phyloP scores from a whole-genome alignment of 1,140 invertebrate species.

The Ridgeia piscesae region DNA sequence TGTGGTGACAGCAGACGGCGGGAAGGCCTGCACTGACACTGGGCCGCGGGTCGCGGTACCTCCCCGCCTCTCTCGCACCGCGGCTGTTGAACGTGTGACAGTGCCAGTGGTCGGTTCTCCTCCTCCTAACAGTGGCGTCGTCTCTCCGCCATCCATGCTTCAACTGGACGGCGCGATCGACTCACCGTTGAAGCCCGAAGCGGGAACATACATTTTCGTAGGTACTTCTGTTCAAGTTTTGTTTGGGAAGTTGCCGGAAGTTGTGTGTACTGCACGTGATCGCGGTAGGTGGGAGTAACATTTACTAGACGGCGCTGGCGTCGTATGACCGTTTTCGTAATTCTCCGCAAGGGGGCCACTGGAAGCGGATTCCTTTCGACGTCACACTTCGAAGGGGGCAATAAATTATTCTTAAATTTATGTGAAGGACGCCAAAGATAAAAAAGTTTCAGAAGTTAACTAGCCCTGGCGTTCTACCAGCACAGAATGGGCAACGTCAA shows the following conservation, averaged over 20 bases:
- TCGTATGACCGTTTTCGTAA: background rate
- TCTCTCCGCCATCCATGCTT: background rate
- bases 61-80: background rate
- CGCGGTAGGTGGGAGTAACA: background rate
- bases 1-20: background rate
- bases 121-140: background rate
- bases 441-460: too few relatives aligned
- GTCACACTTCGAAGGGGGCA: too few relatives aligned
- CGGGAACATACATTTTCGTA: background rate
- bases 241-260: background rate
- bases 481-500: too few relatives aligned
- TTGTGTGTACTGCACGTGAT: background rate
- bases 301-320: background rate
- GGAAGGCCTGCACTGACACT: background rate
- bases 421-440: too few relatives aligned
- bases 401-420: too few relatives aligned
- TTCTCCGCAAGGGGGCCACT: background rate
- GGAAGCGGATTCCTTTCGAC: too few relatives aligned
- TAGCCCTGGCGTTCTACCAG: too few relatives aligned
- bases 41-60: too few relatives aligned
- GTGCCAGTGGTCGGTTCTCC: background rate
- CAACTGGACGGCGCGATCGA: background rate
- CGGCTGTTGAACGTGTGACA: background rate
- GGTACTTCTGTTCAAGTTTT: background rate
- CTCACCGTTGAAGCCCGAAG: background rate